Conservation (phyloP, 2,797 vertebrate genomes). For the Todus mexicanus region DNA sequence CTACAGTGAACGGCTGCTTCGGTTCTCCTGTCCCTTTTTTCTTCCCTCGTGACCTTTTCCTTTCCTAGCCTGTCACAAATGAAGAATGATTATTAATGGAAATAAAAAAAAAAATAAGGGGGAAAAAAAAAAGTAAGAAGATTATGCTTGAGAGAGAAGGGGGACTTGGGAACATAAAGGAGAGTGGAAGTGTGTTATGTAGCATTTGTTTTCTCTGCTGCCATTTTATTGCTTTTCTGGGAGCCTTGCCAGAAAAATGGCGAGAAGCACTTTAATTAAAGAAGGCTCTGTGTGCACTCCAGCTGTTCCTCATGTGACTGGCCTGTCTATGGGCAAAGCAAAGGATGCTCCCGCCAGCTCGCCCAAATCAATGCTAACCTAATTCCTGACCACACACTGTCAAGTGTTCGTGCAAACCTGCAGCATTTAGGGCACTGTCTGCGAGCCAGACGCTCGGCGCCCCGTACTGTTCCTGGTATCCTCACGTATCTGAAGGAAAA, state of each 20-base stretch:
- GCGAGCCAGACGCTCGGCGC: fast-evolving
- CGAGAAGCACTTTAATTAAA: slow-evolving; percentile 62
- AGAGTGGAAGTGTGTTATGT: slow-evolving; percentile 20
- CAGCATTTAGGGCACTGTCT: not conserved
- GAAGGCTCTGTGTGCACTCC: slow-evolving; percentile 51
- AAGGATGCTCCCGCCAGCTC: slow-evolving; percentile 30
- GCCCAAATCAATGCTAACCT: not conserved
- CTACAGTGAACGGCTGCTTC: not conserved
- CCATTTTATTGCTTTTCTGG: slow-evolving; percentile 66
- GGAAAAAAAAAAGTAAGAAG: not conserved
- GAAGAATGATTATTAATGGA: slow-evolving; percentile 23
- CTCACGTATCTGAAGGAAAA: not conserved
- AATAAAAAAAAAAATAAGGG: not conserved
- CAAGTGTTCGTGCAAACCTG: not conserved
- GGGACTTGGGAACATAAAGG: slow-evolving; percentile 11
- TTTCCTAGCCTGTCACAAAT: slow-evolving; percentile 27
- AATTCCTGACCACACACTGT: not conserved
- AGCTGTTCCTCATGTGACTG: slow-evolving; percentile 59
- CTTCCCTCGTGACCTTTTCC: slow-evolving; percentile 38
- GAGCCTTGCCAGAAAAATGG: slow-evolving; percentile 52
- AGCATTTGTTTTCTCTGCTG: slow-evolving; percentile 59
- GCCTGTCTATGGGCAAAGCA: slow-evolving; percentile 14
- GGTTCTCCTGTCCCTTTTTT: slow-evolving; percentile 1
- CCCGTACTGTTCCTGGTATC: not conserved
- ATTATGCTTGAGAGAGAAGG: not conserved